These are phyloP conservation scores for Sylvia borin DNA, from an alignment of 2,797 vertebrate genomes.

Conservation along the genomic window DNA sequence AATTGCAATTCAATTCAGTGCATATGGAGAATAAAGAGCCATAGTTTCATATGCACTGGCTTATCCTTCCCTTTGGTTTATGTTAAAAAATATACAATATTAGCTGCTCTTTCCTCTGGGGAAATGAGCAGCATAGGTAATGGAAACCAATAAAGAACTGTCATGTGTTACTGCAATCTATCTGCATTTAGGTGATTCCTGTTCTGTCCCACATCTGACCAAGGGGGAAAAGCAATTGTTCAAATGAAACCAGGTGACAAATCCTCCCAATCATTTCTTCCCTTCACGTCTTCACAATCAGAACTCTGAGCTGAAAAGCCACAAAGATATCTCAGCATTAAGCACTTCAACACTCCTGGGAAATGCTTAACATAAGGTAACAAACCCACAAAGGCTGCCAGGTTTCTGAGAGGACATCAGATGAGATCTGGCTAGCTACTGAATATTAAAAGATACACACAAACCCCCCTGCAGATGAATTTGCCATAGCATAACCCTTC, in stretches of 20 bases:
- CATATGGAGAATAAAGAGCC: constrained; percentile 41
- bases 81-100: constrained; percentile 39
- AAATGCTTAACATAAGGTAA: not conserved
- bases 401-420: not conserved
- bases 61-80: constrained; percentile 54
- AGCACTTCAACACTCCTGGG: not conserved
- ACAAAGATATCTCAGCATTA: not conserved
- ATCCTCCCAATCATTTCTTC: constrained; percentile 32
- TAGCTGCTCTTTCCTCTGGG: constrained; percentile 39
- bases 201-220: constrained; percentile 42
- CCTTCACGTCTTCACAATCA: constrained; percentile 9
- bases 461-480: not conserved
- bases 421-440: not conserved
- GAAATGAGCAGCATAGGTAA: constrained; percentile 55
- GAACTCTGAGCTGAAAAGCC: not conserved
- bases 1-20: constrained; percentile 53
- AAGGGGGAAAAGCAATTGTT: constrained; percentile 50
- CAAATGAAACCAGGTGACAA: constrained; percentile 48
- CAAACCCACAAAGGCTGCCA: not conserved
- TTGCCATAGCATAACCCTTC: not conserved
- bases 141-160: constrained; percentile 51
- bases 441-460: not conserved
- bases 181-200: constrained; percentile 42
- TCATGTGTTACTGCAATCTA: constrained; percentile 39
- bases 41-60: constrained; percentile 14